Evolutionary conservation across 1,140 invertebrate genomes (phyloP).

Genomic region (Anthonomus grandis): DNA sequence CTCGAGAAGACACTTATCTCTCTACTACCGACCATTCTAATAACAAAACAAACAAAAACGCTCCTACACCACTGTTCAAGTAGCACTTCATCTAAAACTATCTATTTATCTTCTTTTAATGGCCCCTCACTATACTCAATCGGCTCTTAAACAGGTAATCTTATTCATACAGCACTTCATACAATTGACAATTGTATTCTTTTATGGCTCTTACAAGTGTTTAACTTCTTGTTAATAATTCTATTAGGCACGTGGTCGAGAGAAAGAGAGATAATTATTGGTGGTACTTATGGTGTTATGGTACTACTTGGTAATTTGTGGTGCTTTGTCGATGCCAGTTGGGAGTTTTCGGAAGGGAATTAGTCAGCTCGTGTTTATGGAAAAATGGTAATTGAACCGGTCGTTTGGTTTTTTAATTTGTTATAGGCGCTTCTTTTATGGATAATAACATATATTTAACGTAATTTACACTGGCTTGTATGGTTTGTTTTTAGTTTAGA

Average conservation of each 20-base stretch:
- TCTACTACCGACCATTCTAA: no score
- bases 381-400: neutral
- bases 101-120: conserved; percentile 28
- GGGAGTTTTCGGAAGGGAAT: conserved; percentile 10
- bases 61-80: conserved; percentile 17
- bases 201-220: conserved; percentile 27
- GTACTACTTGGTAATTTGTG: conserved; percentile 12
- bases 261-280: conserved; percentile 22
- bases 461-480: no score
- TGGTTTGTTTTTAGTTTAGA: no score
- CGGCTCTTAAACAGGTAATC: conserved; percentile 18
- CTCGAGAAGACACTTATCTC: no score
- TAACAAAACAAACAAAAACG: no score
- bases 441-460: no score
- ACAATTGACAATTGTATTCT: conserved; percentile 30
- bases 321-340: conserved; percentile 1
- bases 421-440: no score
- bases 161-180: conserved; percentile 27
- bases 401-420: no score
- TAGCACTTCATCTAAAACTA: conserved; percentile 10
- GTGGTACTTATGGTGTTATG: conserved; percentile 19
- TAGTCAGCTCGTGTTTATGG: neutral
- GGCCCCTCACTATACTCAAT: conserved; percentile 20
- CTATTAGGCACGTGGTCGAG: conserved; percentile 25
- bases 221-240: conserved; percentile 28